Evolutionary conservation across 2,113 vertebrate species (phyloP).

Genomic region (Cnemophilus loriae): DNA sequence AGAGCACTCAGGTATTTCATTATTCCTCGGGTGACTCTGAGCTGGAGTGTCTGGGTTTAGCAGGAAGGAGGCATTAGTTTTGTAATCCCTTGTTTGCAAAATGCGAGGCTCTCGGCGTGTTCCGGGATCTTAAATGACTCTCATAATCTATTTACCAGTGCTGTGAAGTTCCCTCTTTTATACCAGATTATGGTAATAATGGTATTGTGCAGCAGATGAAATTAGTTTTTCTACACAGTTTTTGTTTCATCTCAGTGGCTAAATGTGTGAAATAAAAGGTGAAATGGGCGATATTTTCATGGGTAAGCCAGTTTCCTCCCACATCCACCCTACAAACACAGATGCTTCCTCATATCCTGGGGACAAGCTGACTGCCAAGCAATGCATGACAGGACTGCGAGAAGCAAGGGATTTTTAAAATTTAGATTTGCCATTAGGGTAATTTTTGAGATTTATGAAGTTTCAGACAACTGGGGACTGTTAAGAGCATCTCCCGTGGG

Average conservation of each 20-base stretch:
- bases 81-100: background rate
- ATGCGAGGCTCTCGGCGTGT: background rate
- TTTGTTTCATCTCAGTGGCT: constrained; percentile 49
- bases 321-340: background rate
- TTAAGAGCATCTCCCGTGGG: background rate
- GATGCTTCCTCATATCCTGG: background rate
- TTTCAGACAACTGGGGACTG: background rate
- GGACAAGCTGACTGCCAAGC: background rate
- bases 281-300: constrained; percentile 27
- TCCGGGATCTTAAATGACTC: constrained; percentile 20
- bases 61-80: background rate
- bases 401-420: background rate
- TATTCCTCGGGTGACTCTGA: background rate
- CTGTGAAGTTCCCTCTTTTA: constrained; percentile 42
- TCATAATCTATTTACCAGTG: constrained; percentile 45
- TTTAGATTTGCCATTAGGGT: background rate
- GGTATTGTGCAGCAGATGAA: constrained; percentile 34
- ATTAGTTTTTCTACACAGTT: constrained; percentile 43
- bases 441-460: background rate
- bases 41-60: background rate
- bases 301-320: background rate
- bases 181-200: constrained; percentile 46
- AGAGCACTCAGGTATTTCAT: background rate
- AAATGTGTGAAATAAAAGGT: constrained; percentile 45
- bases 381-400: background rate